phyloP scores from a whole-genome alignment of 2,888 invertebrate species.

The Amitus sp. region DNA sequence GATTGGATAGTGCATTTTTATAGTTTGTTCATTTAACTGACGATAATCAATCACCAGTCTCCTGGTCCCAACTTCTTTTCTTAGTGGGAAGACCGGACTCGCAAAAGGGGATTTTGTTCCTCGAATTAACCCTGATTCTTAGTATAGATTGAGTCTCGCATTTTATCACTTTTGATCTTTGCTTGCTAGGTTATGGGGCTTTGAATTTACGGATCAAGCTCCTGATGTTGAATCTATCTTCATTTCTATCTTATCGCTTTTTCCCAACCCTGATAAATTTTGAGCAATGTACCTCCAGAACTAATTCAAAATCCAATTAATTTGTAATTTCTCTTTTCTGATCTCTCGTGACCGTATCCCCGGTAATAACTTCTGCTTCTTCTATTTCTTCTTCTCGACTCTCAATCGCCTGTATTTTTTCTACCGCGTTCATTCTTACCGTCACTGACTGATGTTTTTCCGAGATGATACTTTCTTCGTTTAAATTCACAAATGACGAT shows the following conservation, averaged over 20 bases:
- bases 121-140: constrained; percentile 29
- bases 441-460: not conserved
- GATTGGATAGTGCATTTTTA: constrained; percentile 20
- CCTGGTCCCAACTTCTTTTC: constrained; percentile 29
- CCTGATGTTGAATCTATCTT: constrained; percentile 12
- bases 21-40: constrained; percentile 24
- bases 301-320: constrained; percentile 17
- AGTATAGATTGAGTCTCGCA: not conserved
- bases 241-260: constrained; percentile 16
- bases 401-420: too few species aligned
- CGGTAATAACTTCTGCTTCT: not conserved
- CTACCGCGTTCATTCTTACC: not conserved
- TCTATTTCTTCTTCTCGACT: not conserved
- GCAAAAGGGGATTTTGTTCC: constrained; percentile 34
- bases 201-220: constrained; percentile 1
- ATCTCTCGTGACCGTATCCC: not conserved
- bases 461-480: too few species aligned
- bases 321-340: constrained; percentile 11
- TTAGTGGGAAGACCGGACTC: constrained; percentile 25
- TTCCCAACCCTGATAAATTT: constrained; percentile 13
- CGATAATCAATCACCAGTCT: constrained; percentile 37
- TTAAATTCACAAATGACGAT: too few species aligned
- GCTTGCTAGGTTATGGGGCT: constrained; percentile 21
- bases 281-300: constrained; percentile 19
- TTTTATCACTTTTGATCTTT: constrained; percentile 6